phyloP scores from a whole-genome alignment of 2,888 invertebrate species.

The Clivina fossor region DNA sequence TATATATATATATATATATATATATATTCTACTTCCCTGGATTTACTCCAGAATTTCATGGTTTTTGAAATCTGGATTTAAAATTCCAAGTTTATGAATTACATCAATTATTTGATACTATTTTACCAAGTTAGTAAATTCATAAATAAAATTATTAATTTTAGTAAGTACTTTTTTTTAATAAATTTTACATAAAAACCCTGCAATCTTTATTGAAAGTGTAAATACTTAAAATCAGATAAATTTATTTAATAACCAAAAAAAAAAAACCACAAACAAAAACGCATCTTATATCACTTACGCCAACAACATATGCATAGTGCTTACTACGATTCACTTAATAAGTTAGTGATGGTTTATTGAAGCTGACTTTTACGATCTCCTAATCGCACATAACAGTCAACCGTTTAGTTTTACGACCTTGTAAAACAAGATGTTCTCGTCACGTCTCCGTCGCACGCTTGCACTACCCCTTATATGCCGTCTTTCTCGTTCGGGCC shows the following conservation, averaged over 20 bases:
- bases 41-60: too few species aligned
- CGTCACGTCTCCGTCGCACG: slow-evolving; percentile 14
- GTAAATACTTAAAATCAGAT: too few species aligned
- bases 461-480: background rate
- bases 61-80: too few species aligned
- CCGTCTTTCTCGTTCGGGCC: slow-evolving; percentile 7
- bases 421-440: slow-evolving; percentile 31
- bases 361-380: slow-evolving; percentile 33
- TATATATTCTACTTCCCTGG: too few species aligned
- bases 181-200: too few species aligned
- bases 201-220: too few species aligned
- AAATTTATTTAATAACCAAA: background rate
- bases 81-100: too few species aligned
- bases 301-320: background rate
- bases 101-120: too few species aligned
- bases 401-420: slow-evolving; percentile 30
- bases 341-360: slow-evolving; percentile 32
- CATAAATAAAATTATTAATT: too few species aligned
- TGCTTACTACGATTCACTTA: slow-evolving; percentile 21
- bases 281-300: background rate
- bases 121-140: too few species aligned
- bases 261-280: background rate
- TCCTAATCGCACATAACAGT: slow-evolving; percentile 34
- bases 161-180: too few species aligned
- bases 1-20: too few species aligned